These are phyloP conservation scores for Musca domestica DNA, from an alignment of 1,140 invertebrate genomes.

Conservation along the genomic window DNA sequence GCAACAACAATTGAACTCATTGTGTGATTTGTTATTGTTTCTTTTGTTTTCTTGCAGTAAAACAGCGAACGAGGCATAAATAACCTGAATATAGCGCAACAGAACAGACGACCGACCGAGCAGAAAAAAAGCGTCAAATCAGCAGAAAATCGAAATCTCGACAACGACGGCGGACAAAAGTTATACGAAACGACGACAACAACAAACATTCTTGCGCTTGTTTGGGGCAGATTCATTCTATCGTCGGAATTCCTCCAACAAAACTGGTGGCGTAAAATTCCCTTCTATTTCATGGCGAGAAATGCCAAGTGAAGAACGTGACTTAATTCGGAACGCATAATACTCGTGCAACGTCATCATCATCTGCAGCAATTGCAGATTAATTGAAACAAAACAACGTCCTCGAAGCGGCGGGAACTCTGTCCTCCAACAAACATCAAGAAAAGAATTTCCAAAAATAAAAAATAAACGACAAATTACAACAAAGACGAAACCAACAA, in stretches of 20 bases:
- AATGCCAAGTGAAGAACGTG: no score
- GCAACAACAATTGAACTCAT: constrained; percentile 9
- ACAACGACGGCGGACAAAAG: no score
- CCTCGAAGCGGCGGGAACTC: background rate
- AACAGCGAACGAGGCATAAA: constrained; percentile 2
- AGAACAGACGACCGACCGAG: background rate
- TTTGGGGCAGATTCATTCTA: no score
- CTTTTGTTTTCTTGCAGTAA: constrained; percentile 10
- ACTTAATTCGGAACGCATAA: background rate
- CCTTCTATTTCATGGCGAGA: no score
- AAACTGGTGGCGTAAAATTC: no score
- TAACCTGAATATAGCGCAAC: background rate
- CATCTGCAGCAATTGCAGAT: background rate
- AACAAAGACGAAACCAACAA: background rate
- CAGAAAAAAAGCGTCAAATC: constrained; percentile 10
- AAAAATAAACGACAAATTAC: background rate
- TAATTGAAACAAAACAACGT: background rate
- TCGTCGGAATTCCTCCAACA: no score
- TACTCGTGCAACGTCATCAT: background rate
- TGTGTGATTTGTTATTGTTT: background rate
- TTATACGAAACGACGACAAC: no score
- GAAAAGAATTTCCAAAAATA: constrained; percentile 2
- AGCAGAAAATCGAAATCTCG: constrained; percentile 5
- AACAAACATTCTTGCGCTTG: no score
- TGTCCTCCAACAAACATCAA: background rate